Evolutionary conservation across 1,140 invertebrate genomes (phyloP).

Genomic region (Manduca sexta): DNA sequence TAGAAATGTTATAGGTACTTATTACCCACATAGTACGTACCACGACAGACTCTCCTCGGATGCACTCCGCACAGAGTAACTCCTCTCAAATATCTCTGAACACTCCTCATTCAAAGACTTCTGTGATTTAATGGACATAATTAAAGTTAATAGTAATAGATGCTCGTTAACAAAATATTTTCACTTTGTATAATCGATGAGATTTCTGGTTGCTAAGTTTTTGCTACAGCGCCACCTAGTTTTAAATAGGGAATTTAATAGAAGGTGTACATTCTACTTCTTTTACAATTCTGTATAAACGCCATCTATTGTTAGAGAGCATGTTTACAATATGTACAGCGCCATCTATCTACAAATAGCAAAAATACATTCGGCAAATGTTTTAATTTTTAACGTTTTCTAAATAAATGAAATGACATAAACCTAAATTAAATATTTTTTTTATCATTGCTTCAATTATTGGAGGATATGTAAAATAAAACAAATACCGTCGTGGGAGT

Average conservation of each 20-base stretch:
- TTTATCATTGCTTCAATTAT: too few species aligned
- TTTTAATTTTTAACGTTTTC: too few species aligned
- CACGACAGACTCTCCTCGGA: conserved; percentile 49
- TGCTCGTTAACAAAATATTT: not conserved
- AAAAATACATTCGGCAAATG: too few species aligned
- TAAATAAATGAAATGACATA: too few species aligned
- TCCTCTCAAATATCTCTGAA: conserved; percentile 53
- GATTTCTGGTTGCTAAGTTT: not conserved
- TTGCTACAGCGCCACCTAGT: conserved; percentile 3
- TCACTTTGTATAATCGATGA: conserved; percentile 21
- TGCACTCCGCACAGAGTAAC: conserved; percentile 46
- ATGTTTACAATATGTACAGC: too few species aligned
- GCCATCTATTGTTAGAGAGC: conserved; percentile 9
- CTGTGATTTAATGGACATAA: conserved; percentile 60
- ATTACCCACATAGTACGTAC: conserved; percentile 21
- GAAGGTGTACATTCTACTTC: not conserved
- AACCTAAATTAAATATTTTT: too few species aligned
- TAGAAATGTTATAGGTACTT: too few species aligned
- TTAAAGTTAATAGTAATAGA: not conserved
- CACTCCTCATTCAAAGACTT: conserved; percentile 55
- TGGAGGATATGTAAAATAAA: too few species aligned
- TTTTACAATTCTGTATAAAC: conserved; percentile 2
- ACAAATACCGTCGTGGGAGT: too few species aligned
- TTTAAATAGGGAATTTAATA: not conserved
- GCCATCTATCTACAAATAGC: too few species aligned